Evolutionary conservation across 2,888 invertebrate species (phyloP), one percentile per base, ranked within the genome.

Genomic region (Ctena decussata): DNA sequence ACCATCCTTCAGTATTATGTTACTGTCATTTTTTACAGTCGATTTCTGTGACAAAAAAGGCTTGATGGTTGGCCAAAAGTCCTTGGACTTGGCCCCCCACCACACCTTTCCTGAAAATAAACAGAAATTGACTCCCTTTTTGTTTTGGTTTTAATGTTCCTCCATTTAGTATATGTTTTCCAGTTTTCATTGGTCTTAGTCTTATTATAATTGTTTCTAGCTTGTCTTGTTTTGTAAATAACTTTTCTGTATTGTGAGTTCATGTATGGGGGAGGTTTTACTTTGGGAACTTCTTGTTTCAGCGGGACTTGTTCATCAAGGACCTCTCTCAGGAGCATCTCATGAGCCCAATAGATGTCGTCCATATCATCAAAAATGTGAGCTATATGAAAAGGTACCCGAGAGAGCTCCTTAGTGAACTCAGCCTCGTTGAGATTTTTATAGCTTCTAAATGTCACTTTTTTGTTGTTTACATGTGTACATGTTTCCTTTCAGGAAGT

Each of bases 101-200:
- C n/a, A 69, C 65, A 80, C n/a, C 79, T 49, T 53, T 79, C 79
- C 24, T 24, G 37, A 57, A 79, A 79, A 24, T 46, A 70, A 46
- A 39, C 37, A n/a, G 65, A 30, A n/a, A 69, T 77, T 1, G 77
- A 77, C 3, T 71, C 37, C 35, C 71, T 21, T 53, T 53, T 72
- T 41, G 41, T 41, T 44, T 44, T 72, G 27, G 72, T 72, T 44
- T 72, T 72, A 24, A 72, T 1, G 24, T 80, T 80, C 44, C 44
- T 72, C 21, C 21, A 27, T 73, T 74, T 80, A 1, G 30, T 41
- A 60, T 41, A 80, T 21, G 24, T 32, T 35, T 65, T 60, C 80
- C 60, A 73, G 32, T 79, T 73, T 73, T 46, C 30, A 37, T 60
- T 60, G 0, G 53, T 24, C 73, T 60, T 73, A 73, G 32, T n/a